Evolutionary conservation across 2,888 invertebrate genomes (phyloP).

Genomic region (Drosophila nigricruria): DNA sequence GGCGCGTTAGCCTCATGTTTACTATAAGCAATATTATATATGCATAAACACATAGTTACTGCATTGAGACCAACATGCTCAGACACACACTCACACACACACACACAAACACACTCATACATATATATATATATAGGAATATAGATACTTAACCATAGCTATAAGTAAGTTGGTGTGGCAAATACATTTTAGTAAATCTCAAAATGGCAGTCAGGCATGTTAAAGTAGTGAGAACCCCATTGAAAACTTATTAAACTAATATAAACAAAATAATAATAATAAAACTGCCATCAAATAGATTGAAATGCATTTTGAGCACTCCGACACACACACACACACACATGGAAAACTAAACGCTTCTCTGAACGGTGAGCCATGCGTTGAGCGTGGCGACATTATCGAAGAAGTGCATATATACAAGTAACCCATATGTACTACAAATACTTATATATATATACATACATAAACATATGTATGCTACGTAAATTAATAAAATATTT

Average conservation of each 20-base stretch:
- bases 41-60: conserved; percentile 60
- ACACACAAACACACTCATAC: conserved; percentile 24
- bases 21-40: conserved; percentile 85
- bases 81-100: conserved; percentile 22
- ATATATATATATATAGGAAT: conserved; percentile 26
- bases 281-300: conserved; percentile 48
- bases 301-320: conserved; percentile 40
- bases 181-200: conserved; percentile 61
- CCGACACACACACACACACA: conserved; percentile 23
- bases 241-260: conserved; percentile 19
- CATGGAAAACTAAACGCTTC: conserved; percentile 76
- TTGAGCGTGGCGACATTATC: conserved; percentile 34
- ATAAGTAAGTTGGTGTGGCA: conserved; percentile 76
- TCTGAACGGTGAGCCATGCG: conserved; percentile 49
- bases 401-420: conserved; percentile 30
- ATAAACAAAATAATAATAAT: conserved; percentile 14
- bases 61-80: conserved; percentile 70
- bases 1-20: conserved; percentile 81
- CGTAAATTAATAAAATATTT: conserved; percentile 66
- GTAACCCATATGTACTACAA: conserved; percentile 24
- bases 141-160: conserved; percentile 52
- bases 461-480: conserved; percentile 22
- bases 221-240: conserved; percentile 9
- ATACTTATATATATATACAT: conserved; percentile 28
- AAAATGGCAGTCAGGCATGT: conserved; percentile 16